These are phyloP conservation scores for Syndactyla subalaris DNA, from an alignment of 2,797 vertebrate genomes.

Conservation along the genomic window DNA sequence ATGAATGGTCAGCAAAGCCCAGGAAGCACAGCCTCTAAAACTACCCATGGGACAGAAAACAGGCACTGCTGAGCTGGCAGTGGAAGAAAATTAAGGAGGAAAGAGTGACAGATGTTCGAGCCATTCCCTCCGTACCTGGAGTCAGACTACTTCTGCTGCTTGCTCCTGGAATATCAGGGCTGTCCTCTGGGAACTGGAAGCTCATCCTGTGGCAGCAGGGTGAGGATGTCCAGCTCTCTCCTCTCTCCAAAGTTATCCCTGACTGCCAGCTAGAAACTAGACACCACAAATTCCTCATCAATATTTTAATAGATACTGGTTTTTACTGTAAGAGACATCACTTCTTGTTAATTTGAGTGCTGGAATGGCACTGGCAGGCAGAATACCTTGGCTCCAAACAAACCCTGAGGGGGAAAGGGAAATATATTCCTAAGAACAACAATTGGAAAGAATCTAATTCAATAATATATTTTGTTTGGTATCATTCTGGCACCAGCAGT, in stretches of 20 bases:
- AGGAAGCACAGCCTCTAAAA: background rate
- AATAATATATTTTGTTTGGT: slow-evolving; percentile 59
- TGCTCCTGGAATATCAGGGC: background rate
- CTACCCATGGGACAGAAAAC: background rate
- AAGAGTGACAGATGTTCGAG: background rate
- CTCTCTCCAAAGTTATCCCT: background rate
- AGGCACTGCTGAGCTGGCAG: background rate
- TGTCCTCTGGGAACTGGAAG: background rate
- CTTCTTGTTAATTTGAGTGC: slow-evolving; percentile 66
- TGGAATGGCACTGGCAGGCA: slow-evolving; percentile 51
- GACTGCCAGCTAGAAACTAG: slow-evolving; percentile 1
- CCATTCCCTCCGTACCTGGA: background rate
- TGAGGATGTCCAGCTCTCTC: background rate
- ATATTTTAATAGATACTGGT: slow-evolving; percentile 49
- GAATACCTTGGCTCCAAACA: slow-evolving; percentile 54
- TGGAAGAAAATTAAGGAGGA: background rate
- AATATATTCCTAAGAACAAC: slow-evolving; percentile 60
- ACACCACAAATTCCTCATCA: slow-evolving; percentile 36
- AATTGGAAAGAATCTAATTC: slow-evolving; percentile 55
- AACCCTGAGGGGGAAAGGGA: slow-evolving; percentile 33
- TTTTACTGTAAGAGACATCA: slow-evolving; percentile 62
- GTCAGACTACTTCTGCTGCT: background rate
- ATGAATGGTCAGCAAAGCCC: background rate
- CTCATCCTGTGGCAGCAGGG: rapidly evolving
- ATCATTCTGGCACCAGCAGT: slow-evolving; percentile 60